These are phyloP conservation scores for Papilio dardanus DNA, from an alignment of 1,140 invertebrate genomes.

Conservation along the genomic window DNA sequence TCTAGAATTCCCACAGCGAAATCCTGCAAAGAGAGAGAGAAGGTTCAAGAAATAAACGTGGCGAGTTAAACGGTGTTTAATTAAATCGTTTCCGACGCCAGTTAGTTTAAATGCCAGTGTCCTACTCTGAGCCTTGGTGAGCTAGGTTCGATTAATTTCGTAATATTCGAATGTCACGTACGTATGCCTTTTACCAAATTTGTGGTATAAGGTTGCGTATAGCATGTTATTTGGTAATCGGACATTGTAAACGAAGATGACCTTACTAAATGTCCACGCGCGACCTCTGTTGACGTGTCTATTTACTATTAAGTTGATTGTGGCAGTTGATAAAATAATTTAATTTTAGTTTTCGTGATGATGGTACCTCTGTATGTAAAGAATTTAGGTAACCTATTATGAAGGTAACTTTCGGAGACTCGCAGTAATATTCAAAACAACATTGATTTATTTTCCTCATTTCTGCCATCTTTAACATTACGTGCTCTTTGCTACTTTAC, in stretches of 20 bases:
- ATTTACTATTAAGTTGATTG: neutral
- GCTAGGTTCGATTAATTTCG: constrained; percentile 6
- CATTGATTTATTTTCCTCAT: too few species aligned
- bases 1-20: neutral
- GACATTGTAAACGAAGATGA: constrained; percentile 12
- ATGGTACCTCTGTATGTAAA: neutral
- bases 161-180: constrained; percentile 26
- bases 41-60: neutral
- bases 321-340: neutral
- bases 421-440: too few species aligned
- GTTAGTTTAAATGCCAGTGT: neutral
- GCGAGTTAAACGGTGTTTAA: constrained; percentile 7
- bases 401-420: neutral
- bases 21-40: neutral
- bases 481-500: neutral
- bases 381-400: neutral
- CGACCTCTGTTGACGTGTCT: constrained; percentile 29
- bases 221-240: constrained; percentile 27
- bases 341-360: neutral
- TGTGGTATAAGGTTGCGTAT: constrained; percentile 29
- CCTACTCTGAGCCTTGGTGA: constrained; percentile 1
- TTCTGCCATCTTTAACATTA: too few species aligned
- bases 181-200: constrained; percentile 32
- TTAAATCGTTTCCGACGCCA: neutral
- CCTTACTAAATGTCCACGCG: constrained; percentile 30